Conservation (phyloP, 2,113 vertebrate genomes). For the Nesoenas mayeri region DNA sequence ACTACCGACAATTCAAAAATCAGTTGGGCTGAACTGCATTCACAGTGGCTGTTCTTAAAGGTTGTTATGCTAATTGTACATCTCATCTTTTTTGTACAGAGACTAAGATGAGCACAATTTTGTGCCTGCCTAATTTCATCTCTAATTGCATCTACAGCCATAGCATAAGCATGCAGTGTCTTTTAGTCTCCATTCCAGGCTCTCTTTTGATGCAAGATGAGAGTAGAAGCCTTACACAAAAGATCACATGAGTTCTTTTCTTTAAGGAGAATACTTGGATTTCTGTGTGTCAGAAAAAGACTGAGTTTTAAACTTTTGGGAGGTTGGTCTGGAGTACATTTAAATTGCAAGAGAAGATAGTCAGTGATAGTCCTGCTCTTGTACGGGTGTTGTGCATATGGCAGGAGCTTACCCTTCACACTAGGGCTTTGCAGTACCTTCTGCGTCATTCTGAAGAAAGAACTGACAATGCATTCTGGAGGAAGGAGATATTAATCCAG, state of each 20-base stretch:
- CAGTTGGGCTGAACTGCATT: not conserved
- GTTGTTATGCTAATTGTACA: conserved; percentile 12
- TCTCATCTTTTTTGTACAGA: not conserved
- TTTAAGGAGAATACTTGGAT: not conserved
- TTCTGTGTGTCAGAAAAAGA: not conserved
- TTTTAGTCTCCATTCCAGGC: not conserved
- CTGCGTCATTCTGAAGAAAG: not conserved
- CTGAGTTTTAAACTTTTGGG: not conserved
- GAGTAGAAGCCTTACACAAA: conserved; percentile 16
- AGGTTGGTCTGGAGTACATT: not conserved
- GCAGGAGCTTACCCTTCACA: not conserved
- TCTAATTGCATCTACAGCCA: not conserved
- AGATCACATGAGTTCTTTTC: not conserved
- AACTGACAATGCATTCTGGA: not conserved
- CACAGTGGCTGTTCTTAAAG: not conserved
- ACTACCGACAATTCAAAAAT: not conserved
- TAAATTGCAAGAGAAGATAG: not conserved
- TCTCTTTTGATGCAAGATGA: not conserved
- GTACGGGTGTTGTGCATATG: not conserved
- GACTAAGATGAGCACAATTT: not conserved
- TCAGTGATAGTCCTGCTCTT: not conserved
- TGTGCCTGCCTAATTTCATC: not conserved
- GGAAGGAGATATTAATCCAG: not conserved
- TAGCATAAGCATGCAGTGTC: not conserved
- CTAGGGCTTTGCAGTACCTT: not conserved